Base-by-base conservation (phyloP, 2,888 invertebrate species). In the Lithodes maja region DNA sequence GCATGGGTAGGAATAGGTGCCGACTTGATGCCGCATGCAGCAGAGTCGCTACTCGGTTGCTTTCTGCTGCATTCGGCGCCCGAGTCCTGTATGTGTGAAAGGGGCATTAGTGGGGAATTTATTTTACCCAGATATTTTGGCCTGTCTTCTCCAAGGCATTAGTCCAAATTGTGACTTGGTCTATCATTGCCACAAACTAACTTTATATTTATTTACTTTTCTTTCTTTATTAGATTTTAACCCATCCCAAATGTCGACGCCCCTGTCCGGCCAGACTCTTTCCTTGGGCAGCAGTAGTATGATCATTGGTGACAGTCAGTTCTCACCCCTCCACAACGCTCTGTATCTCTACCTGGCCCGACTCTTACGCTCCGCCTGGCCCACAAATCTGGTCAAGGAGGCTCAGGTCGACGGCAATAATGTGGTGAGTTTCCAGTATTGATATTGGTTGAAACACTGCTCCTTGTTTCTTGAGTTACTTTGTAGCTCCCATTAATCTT, bases 341-440 rank as follows among this genome's bases (percentile, higher is more conserved):
- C 95, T 99, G 7, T 99, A 98, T 94, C 95, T 98, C 75, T 98
- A 98, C 93, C 96, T 99, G 15, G 96, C 97, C 50, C 95, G 99
- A 92, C 96, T 99, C 92, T 94, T 99, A 33, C 95, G 97, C 55
- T 97, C 98, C 0, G 95, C 99, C 91, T 99, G 99, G 99, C 96
- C 96, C 92, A 94, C 96, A 92, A 95, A 96, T 1, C 87, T 93
- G 9, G 92, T 93, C 17, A 90, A 87, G 54, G 89, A 93, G 80
- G 93, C 93, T 17, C 92, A 92, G 33, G 92, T 93, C 74, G 93
- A 93, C 33, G 91, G 92, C 68, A 90, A 93, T 55, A 92, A 92
- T 86, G 93, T 93, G 93, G 94, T 94, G 92, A 93, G 93, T 86
- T 0, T 86, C 7, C n/a, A 33, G 3, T 15, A 9, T 5, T 78